These are phyloP conservation scores for human DNA, from an alignment of 2,113 vertebrate genomes.

Conservation along the genomic window GRCh38 chr14:36279501-36280000, in stretches of 20 bases:
- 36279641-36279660: constrained; percentile 85
- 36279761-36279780: constrained; percentile 93
- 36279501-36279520: constrained; percentile 73
- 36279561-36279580: constrained; percentile 83
- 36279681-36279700: constrained; percentile 87
- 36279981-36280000: constrained; percentile 98
- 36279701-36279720: constrained; percentile 91
- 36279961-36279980: constrained; percentile 99
- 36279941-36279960: constrained; percentile 99
- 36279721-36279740: constrained; percentile 91
- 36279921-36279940: constrained; percentile 97
- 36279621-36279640: constrained; percentile 82
- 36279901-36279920: constrained; percentile 97
- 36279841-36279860: constrained; percentile 99
- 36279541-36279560: constrained; percentile 82
- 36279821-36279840: constrained; percentile 94
- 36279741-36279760: constrained; percentile 90
- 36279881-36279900: constrained; percentile 99
- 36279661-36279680: constrained; percentile 82
- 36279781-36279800: constrained; percentile 96
- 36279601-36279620: constrained; percentile 81
- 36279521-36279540: constrained; percentile 77
- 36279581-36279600: constrained; percentile 83
- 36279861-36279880: constrained; percentile 99
- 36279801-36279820: constrained; percentile 99